Base-by-base conservation (phyloP, 2,113 vertebrate species). In the Indicator indicator region DNA sequence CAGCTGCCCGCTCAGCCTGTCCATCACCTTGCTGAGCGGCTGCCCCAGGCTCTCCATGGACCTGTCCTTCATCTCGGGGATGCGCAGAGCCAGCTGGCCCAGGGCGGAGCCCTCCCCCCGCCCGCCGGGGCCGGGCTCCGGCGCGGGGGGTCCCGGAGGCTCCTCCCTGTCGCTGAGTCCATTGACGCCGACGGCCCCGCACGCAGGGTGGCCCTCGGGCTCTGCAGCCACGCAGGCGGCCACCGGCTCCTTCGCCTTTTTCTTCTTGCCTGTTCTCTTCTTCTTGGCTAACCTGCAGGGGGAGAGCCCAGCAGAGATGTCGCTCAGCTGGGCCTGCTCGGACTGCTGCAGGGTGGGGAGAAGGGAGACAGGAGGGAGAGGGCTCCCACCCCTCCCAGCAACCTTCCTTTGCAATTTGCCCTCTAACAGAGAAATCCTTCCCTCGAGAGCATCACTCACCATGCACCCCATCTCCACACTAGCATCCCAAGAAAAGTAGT, bases 11-110 rank as follows among this genome's bases (percentile, higher is more conserved):
- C 99, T 98, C 12, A 99, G 98, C 40, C 97, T 98, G 92, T 99
- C 98, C 72, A 99, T 98, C 86, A 99, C 98, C 30, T 99, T 99
- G 42, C 98, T 97, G 42, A 99, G 98, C 0, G 99, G 98, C 92
- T 98, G 98, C 54, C 99, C 99, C 85, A 99, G 60, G 1, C 95
- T 97, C 86, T 99, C 98, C 99, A 99, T 99, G 83, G 99, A 99
- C 2, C 98, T 99, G 98, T 99, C 99, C 16, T 98, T 98, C 99
- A 99, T 99, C 91, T 98, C 97, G 0, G 99, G 99, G 76, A 99
- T 98, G 27, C 97, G 97, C 14, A 99, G 94, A 15, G 95, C 94
- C 94, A 97, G 50, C 26, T 97, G 97, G 76, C 95, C 5, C 0
- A 97, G 96, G 78, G 93, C 88, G 0, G 94, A 23, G 17, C 90